Evolutionary conservation across 2,797 vertebrate species (phyloP).

Genomic region (Sandelia bainsii): DNA sequence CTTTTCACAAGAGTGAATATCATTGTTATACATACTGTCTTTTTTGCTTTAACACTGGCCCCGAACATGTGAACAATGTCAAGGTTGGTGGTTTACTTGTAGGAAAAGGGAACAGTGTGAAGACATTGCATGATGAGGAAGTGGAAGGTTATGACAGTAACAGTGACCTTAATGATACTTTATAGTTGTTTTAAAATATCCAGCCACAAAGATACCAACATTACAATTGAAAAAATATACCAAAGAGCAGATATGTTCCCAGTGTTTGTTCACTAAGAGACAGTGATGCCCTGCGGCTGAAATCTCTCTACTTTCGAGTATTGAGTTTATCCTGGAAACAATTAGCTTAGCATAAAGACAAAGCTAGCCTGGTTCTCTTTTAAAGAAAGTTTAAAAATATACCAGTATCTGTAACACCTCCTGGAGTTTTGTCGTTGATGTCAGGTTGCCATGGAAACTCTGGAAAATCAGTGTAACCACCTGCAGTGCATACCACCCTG

Average conservation of each 20-base stretch:
- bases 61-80: constrained; percentile 27
- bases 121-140: background rate
- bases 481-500: no score
- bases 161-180: background rate
- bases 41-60: constrained; percentile 53
- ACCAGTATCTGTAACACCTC: no score
- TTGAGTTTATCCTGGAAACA: no score
- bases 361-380: no score
- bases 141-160: background rate
- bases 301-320: no score
- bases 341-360: no score
- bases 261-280: no score
- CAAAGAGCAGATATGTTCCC: no score
- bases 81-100: constrained; percentile 36
- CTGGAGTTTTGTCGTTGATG: no score
- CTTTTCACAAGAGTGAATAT: constrained; percentile 51
- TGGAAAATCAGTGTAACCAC: background rate
- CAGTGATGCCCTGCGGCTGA: no score
- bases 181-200: background rate
- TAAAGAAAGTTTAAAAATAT: no score
- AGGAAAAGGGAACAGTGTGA: constrained; percentile 1
- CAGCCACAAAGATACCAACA: background rate
- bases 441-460: background rate
- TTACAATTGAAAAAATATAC: background rate
- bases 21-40: constrained; percentile 44